phyloP scores from a whole-genome alignment of 2,113 vertebrate genomes.

The Stegostoma tigrinum region DNA sequence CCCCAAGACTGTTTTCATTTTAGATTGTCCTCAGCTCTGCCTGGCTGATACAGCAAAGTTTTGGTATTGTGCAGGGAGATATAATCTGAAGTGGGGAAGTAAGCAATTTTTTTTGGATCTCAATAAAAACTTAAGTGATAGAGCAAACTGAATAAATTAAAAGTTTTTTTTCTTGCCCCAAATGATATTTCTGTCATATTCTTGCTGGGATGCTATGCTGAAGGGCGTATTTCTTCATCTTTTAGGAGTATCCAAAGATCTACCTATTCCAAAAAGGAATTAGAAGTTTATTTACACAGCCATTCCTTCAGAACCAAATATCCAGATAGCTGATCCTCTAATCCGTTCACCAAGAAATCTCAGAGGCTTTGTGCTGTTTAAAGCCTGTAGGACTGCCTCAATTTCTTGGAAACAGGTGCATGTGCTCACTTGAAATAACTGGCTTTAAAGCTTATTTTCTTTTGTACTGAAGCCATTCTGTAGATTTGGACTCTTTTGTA shows the following conservation, averaged over 20 bases:
- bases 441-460: slow-evolving; percentile 34
- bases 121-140: not conserved
- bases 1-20: not conserved
- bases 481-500: slow-evolving; percentile 13
- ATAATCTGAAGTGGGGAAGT: not conserved
- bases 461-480: not conserved
- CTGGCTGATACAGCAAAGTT: not conserved
- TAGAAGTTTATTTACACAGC: not conserved
- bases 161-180: too few relatives aligned
- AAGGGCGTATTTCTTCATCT: slow-evolving; percentile 5
- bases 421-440: not conserved
- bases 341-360: not conserved
- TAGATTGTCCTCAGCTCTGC: not conserved
- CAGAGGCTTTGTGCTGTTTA: slow-evolving; percentile 6
- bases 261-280: not conserved
- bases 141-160: not conserved
- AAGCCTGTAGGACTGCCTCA: not conserved
- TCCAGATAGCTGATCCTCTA: slow-evolving; percentile 5
- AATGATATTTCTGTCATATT: not conserved
- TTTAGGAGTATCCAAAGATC: slow-evolving; percentile 20
- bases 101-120: not conserved
- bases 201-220: not conserved
- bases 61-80: not conserved
- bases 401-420: slow-evolving; percentile 12
- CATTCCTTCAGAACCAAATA: not conserved